Conservation (phyloP, 2,888 invertebrate genomes). For the Polymixis lichenea region DNA sequence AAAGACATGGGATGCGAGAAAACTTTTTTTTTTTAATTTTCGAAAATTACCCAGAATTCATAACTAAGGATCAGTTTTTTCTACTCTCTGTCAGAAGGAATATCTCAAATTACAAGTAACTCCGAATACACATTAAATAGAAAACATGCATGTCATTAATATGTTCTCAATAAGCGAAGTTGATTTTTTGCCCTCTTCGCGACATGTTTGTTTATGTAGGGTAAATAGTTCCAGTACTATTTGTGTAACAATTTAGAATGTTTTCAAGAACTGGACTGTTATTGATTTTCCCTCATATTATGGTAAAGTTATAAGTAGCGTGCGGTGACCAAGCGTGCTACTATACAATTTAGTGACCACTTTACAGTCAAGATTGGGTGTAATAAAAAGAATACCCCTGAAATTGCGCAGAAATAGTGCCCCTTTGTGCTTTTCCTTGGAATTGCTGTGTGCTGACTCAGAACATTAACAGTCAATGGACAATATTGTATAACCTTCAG, state of each 20-base stretch:
- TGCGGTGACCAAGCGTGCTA: constrained; percentile 69
- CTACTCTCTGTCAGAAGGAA: too few relatives aligned
- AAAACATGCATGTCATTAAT: constrained; percentile 19
- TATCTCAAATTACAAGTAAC: too few relatives aligned
- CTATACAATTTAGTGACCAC: constrained; percentile 65
- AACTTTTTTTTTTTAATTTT: too few relatives aligned
- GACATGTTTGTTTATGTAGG: constrained; percentile 17
- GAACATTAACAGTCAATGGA: too few relatives aligned
- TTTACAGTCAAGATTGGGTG: constrained; percentile 56
- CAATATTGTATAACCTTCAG: too few relatives aligned
- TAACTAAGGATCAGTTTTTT: too few relatives aligned
- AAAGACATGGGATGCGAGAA: too few relatives aligned
- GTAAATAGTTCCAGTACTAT: constrained; percentile 20
- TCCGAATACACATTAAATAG: not conserved
- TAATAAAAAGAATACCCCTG: constrained; percentile 60
- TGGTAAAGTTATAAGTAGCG: constrained; percentile 58
- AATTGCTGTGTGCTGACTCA: constrained; percentile 19
- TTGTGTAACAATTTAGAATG: constrained; percentile 26
- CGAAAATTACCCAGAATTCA: too few relatives aligned
- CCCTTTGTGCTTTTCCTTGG: constrained; percentile 28
- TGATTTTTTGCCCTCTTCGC: constrained; percentile 15
- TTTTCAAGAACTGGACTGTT: constrained; percentile 35
- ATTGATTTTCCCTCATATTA: constrained; percentile 44
- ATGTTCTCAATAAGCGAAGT: constrained; percentile 5
- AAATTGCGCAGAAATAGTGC: constrained; percentile 41